These are phyloP conservation scores for Acipenser oxyrinchus DNA, from an alignment of 2,797 vertebrate species.

Conservation along the genomic window DNA sequence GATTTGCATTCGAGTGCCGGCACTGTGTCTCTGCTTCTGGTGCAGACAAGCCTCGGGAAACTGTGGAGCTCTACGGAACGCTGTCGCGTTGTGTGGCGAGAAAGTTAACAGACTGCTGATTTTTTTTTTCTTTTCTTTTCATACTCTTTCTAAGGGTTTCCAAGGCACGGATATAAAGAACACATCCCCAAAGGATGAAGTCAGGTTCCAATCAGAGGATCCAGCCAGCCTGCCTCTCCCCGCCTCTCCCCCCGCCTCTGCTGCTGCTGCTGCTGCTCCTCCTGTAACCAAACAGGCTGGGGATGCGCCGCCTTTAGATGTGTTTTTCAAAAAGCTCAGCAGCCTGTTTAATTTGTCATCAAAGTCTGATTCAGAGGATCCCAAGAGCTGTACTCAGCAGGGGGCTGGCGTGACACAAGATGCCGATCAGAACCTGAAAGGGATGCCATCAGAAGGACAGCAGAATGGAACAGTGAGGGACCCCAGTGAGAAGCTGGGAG, in stretches of 20 bases:
- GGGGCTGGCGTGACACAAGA: neutral
- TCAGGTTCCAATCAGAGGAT: conserved; percentile 2
- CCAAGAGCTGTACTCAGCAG: conserved; percentile 1
- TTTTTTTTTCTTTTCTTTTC: conserved; percentile 11
- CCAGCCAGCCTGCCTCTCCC: conserved; percentile 8
- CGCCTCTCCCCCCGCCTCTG: conserved; percentile 5
- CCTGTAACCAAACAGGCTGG: conserved; percentile 6
- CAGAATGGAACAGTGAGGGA: conserved; percentile 17
- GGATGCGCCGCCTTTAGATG: conserved; percentile 30
- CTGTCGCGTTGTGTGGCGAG: neutral
- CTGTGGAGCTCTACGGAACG: conserved; percentile 9
- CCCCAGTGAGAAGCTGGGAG: neutral
- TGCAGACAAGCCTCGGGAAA: conserved; percentile 20
- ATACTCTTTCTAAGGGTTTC: conserved; percentile 16
- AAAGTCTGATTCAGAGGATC: conserved; percentile 18
- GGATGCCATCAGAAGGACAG: conserved; percentile 16
- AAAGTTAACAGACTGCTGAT: conserved; percentile 20
- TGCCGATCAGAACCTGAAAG: neutral
- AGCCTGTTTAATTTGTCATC: conserved; percentile 34
- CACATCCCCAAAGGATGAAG: conserved; percentile 14
- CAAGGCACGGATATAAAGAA: conserved; percentile 19
- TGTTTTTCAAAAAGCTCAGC: conserved; percentile 36
- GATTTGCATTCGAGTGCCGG: conserved; percentile 30
- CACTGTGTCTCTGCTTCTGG: conserved; percentile 14
- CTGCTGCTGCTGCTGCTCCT: conserved; percentile 9